A percentile compares a stretch with the other conserved stretches of the same genome.
Evolutionary conservation across 2,888 invertebrate species (phyloP).

Genomic region (Eupithecia tripunctaria): DNA sequence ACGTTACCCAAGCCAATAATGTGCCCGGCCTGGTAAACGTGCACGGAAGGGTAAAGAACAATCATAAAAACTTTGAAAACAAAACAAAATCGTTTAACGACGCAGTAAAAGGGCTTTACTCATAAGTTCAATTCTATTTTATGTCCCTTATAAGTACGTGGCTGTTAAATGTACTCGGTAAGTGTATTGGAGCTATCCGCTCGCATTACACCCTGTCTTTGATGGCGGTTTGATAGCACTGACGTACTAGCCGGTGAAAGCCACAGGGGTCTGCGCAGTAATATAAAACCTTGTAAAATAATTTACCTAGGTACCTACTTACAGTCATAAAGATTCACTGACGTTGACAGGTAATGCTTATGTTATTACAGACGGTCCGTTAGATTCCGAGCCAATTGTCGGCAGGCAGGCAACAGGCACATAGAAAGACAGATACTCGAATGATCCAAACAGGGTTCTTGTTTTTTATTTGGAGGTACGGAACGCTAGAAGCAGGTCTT

Average conservation of each 20-base stretch:
- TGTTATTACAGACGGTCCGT: background rate
- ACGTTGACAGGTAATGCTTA: background rate
- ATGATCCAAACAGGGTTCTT: background rate
- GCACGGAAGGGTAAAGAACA: background rate
- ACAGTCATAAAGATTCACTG: background rate
- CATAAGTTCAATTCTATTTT: conserved; percentile 17
- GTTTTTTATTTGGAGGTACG: background rate
- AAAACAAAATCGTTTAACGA: conserved; percentile 22
- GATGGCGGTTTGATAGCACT: conserved; percentile 20
- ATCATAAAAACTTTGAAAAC: conserved; percentile 19
- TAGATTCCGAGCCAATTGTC: background rate
- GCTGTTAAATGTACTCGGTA: conserved; percentile 18
- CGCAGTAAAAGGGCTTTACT: conserved; percentile 12
- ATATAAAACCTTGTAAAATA: background rate
- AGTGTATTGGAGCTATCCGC: conserved; percentile 25
- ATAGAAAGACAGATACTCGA: background rate
- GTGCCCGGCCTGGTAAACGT: background rate
- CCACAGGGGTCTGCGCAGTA: background rate
- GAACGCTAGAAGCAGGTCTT: background rate
- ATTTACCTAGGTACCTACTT: background rate
- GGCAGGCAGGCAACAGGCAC: too few species aligned
- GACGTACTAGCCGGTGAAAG: background rate
- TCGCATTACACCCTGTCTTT: conserved; percentile 19
- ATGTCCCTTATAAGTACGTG: conserved; percentile 10
- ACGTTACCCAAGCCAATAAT: background rate